Percentiles rank a stretch among this genome's conserved stretches.
Conservation (phyloP, 2,113 vertebrate genomes). For the Psettodes erumei region DNA sequence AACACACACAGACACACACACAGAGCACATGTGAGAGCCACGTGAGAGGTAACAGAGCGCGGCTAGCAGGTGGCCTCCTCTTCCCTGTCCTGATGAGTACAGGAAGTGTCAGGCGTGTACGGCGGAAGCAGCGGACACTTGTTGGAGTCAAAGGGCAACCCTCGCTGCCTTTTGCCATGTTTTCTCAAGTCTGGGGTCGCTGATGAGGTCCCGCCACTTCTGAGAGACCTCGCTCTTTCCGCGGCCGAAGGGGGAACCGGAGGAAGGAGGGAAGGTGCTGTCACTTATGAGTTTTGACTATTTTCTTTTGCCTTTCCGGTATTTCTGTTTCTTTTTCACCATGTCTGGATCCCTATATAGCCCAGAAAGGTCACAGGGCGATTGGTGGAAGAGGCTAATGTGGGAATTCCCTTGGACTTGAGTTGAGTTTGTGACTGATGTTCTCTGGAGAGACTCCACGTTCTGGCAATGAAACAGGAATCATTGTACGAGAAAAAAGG, state of each 20-base stretch:
- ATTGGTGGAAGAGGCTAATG: constrained; percentile 22
- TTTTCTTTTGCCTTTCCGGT: constrained; percentile 58
- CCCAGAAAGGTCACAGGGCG: constrained; percentile 46
- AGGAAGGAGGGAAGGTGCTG: constrained; percentile 61
- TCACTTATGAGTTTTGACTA: constrained; percentile 46
- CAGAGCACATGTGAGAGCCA: constrained; percentile 3
- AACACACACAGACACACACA: not conserved
- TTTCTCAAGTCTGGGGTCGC: constrained; percentile 67
- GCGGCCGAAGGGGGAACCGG: constrained; percentile 29
- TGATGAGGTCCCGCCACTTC: constrained; percentile 48
- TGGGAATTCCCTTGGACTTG: constrained; percentile 57
- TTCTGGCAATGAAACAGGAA: constrained; percentile 2
- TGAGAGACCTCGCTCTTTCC: constrained; percentile 44
- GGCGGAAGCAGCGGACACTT: constrained; percentile 64
- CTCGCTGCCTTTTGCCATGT: constrained; percentile 54
- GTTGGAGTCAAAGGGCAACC: constrained; percentile 60
- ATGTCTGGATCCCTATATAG: constrained; percentile 58
- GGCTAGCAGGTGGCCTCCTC: constrained; percentile 65
- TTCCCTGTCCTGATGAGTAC: constrained; percentile 61
- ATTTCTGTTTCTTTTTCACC: constrained; percentile 34
- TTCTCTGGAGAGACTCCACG: constrained; percentile 2
- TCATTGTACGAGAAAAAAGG: not conserved
- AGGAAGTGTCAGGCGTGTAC: constrained; percentile 74
- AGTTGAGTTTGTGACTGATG: constrained; percentile 5
- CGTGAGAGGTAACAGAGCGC: constrained; percentile 43